Evolutionary conservation across 2,888 invertebrate species (phyloP), one percentile per base, ranked within the genome.

Genomic region (Rhorus exstirpatorius): DNA sequence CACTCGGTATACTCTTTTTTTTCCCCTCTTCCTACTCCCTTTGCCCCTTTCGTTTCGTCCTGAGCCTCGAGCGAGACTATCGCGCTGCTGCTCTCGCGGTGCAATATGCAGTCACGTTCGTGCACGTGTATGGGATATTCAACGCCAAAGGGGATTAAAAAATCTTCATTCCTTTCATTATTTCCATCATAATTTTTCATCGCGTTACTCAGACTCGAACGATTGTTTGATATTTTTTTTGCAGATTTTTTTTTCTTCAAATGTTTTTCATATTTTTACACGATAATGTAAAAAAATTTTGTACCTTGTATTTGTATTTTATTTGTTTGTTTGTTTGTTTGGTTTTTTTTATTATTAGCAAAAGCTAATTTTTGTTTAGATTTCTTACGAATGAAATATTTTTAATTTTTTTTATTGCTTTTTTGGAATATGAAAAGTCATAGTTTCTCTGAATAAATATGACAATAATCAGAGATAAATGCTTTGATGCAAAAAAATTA

Each of bases 21-120:
- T n/a, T 58, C 58, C 46, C 26, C 51, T 41, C 60, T 51, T 8
- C 26, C 68, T 61, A 51, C 44, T 61, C 71, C 65, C 71, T 67
- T 60, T 51, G 14, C 24, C 31, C 51, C 46, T 35, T 74, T 68
- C 58, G 38, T 55, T 53, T 55, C 46, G 4, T 55, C 51, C 19
- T 44, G 24, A 63, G 80, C 41, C 68, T 63, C 63, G 19, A 41
- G 65, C 61, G 14, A 41, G 63, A n/a, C 68, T 82, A 82, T 68
- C 70, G 68, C 68, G n/a, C 41, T 63, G 70, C 49, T 46, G 72
- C 72, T 35, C 72, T 55, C 72, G 24, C 65, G 53, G 81, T 78
- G 74, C 78, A 82, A 70, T 78, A 81, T 74, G 67, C 74, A 77
- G 61, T 74, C 67, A 55, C 72, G 61, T 72, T 61, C 53, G 3